Evolutionary conservation across 2,888 invertebrate species (phyloP), one percentile per base, ranked within the genome.

Genomic region (Ophonus ardosiacus): DNA sequence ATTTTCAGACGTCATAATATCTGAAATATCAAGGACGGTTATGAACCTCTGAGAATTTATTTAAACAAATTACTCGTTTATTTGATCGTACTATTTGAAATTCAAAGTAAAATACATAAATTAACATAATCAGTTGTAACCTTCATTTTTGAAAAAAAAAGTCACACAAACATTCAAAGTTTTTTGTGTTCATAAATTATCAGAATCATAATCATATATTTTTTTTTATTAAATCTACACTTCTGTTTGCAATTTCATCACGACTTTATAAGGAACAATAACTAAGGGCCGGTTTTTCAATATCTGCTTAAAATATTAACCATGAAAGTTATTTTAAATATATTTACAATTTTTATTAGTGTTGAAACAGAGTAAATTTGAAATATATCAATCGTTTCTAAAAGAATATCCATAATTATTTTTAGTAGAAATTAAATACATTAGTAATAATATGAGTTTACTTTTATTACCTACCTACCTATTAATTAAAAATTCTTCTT

Each of bases 91-190:
- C 59, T 61, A 76, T 76, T 83, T 76, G 51, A 83, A 83, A 43
- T 76, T 83, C 76, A 83, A 83, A 38, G 76, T 83, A 83, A 83
- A 83, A 61, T 83, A 83, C 83, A 83, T 83, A 83, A 83, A 76
- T 83, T 83, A 59, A 76, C 83, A 83, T 83, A 83, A 81, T 81
- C 68, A 81, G 68, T 81, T 56, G 81, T 81, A 81, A 81, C 81
- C 68, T 68, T 81, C 56, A 38, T 81, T 51, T 68, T 51, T 31
- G 65, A 43, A 51, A 65, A 61, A 81, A 43, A 1, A 81, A 51
- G 8, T 51, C 43, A 51, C 10, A 51, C 43, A 51, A 51, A 51
- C 43, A 51, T 51, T 51, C 43, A 51, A 10, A 8, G 43, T 51
- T 51, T 51, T 51, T 51, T 51, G 43, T 51, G 6, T 7, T 51